phyloP scores from a whole-genome alignment of 2,113 vertebrate species.

The Meles meles region DNA sequence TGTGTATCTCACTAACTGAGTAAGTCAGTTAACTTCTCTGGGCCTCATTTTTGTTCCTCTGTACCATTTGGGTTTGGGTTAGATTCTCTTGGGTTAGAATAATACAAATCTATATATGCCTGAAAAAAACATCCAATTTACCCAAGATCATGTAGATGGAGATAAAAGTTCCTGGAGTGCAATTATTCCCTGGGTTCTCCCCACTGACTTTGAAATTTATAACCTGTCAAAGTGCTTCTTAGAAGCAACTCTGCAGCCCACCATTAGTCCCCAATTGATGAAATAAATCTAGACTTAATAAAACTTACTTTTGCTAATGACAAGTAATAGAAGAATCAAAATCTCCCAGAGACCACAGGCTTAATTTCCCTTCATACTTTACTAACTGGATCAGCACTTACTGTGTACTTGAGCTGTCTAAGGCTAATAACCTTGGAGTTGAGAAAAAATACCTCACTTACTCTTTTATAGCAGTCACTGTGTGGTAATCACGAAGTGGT shows the following conservation, averaged over 20 bases:
- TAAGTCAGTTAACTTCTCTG: background rate
- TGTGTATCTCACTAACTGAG: background rate
- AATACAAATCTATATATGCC: background rate
- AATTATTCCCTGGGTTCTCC: background rate
- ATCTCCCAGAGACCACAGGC: conserved; percentile 23
- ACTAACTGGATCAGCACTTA: conserved; percentile 34
- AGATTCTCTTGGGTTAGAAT: background rate
- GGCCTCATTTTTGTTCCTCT: background rate
- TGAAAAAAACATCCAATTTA: background rate
- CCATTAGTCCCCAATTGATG: background rate
- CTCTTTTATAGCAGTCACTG: conserved; percentile 52
- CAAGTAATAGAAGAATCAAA: background rate
- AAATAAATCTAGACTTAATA: conserved; percentile 46
- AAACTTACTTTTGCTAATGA: conserved; percentile 50
- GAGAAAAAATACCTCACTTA: background rate
- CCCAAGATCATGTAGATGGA: background rate
- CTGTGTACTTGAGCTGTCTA: conserved; percentile 18
- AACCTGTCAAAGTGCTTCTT: background rate
- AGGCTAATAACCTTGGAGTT: conserved; percentile 36
- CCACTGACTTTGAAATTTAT: conserved; percentile 31
- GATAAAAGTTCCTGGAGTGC: background rate
- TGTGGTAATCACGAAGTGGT: conserved; percentile 56
- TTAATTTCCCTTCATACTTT: conserved; percentile 45
- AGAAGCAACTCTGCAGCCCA: background rate
- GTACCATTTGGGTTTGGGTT: background rate